These are phyloP conservation scores for Anarsia innoxiella DNA, from an alignment of 2,888 invertebrate genomes.

Conservation along the genomic window DNA sequence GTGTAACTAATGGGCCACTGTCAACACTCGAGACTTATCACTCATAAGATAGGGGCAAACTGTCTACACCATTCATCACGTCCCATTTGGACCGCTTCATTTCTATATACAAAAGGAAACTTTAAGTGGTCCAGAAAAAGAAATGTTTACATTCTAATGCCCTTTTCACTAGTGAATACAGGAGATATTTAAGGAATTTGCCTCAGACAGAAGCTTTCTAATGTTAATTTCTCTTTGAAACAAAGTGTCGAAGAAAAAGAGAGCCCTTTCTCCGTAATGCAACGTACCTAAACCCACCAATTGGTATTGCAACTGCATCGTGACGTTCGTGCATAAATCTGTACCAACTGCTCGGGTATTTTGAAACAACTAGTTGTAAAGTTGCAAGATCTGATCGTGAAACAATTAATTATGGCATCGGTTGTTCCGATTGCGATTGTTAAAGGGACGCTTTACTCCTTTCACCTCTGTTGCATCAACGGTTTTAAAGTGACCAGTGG, in stretches of 20 bases:
- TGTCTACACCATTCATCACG: slow-evolving; percentile 17
- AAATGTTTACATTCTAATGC: too few relatives aligned
- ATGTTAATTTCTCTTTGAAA: too few relatives aligned
- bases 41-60: slow-evolving; percentile 13
- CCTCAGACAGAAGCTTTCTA: too few relatives aligned
- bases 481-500: slow-evolving; percentile 25
- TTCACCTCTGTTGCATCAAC: slow-evolving; percentile 29
- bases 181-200: too few relatives aligned
- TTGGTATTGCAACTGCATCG: slow-evolving; percentile 4
- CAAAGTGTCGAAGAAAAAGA: too few relatives aligned
- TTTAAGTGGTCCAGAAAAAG: too few relatives aligned
- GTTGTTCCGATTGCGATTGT: slow-evolving; percentile 27
- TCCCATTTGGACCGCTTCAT: slow-evolving; percentile 8
- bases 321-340: slow-evolving; percentile 2
- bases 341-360: slow-evolving; percentile 2
- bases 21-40: slow-evolving; percentile 14
- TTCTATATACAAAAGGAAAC: slow-evolving; percentile 1
- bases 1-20: slow-evolving; percentile 16
- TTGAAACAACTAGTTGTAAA: slow-evolving; percentile 9
- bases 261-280: not conserved
- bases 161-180: too few relatives aligned
- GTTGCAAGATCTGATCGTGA: slow-evolving; percentile 13
- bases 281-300: not conserved
- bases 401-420: slow-evolving; percentile 32
- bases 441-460: slow-evolving; percentile 30